Base-by-base conservation (phyloP, 2,113 vertebrate species). In the Fulica atra region DNA sequence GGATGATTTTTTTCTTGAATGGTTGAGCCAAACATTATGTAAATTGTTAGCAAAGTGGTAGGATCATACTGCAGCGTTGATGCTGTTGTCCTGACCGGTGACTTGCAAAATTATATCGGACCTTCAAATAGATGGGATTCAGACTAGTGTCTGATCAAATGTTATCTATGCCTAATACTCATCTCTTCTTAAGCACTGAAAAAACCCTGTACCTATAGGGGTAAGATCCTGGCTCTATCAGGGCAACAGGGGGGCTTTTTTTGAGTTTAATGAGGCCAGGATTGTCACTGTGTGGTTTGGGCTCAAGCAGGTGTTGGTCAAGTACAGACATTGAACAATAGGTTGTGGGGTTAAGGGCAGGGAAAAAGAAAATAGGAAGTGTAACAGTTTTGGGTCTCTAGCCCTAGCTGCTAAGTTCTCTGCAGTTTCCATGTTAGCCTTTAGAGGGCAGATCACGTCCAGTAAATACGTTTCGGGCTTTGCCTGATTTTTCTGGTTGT, bases 381-480 rank as follows among this genome's bases (percentile, higher is more conserved):
- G 4, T 1, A 72, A 4, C 21, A 7, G 13, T 33, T 40, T 3
- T 9, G 35, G 8, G 11, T 61, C 12, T 26, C 16, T 28, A 19
- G 14, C 51, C n/a, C 8, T 6, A 35, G 11, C 42, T 14, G 12
- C 21, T 29, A 36, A 44, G 13, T 71, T 68, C 63, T 90, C 81
- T 93, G 89, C 83, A 71, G 29, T 80, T 95, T 88, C 57, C 65
- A 17, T 23, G 0, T 21, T 5, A 10, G 31, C 96, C 98, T 98
- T 95, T 96, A 98, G 98, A 97, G 98, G 98, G 97, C 98, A 97
- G 88, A 85, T 46, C 6, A 12, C 3, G 94, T 17, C 93, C 92
- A 71, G 78, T 53, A 85, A 97, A 96, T 76, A 33, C 56, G 2
- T 65, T 35, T 17, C 54, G 66, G 69, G 68, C 8, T 36, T 88